Conservation (phyloP, 1,140 invertebrate species). For the Orius insidiosus region DNA sequence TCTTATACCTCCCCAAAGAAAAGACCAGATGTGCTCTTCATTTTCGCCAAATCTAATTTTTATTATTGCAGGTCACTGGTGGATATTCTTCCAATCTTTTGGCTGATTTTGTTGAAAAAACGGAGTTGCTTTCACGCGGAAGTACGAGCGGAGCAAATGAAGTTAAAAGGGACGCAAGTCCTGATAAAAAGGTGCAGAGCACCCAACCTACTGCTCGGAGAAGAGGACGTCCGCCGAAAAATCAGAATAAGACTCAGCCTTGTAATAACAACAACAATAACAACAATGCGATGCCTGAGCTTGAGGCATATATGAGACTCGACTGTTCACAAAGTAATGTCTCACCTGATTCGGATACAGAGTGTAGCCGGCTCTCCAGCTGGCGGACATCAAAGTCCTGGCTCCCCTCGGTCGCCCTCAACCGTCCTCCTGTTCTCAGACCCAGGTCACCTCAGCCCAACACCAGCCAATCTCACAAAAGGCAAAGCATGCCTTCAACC, state of each 20-base stretch:
- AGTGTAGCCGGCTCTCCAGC: conserved; percentile 72
- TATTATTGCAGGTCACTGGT: conserved; percentile 20
- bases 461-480: conserved; percentile 21
- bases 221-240: conserved; percentile 21
- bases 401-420: conserved; percentile 28
- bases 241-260: not conserved
- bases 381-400: conserved; percentile 32
- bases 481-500: not conserved
- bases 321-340: conserved; percentile 49
- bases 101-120: conserved; percentile 34
- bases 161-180: conserved; percentile 2
- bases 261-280: too few species aligned
- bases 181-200: conserved; percentile 1
- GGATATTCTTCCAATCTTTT: conserved; percentile 33
- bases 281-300: conserved; percentile 16
- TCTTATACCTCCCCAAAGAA: too few species aligned
- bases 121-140: conserved; percentile 26
- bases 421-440: conserved; percentile 29
- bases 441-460: conserved; percentile 20
- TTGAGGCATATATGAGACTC: conserved; percentile 22
- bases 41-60: too few species aligned
- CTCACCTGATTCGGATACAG: conserved; percentile 78
- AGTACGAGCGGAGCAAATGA: not conserved
- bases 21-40: too few species aligned
- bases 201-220: conserved; percentile 21